These are phyloP conservation scores for Pedionomus torquatus DNA, from an alignment of 2,113 vertebrate genomes.

Conservation along the genomic window DNA sequence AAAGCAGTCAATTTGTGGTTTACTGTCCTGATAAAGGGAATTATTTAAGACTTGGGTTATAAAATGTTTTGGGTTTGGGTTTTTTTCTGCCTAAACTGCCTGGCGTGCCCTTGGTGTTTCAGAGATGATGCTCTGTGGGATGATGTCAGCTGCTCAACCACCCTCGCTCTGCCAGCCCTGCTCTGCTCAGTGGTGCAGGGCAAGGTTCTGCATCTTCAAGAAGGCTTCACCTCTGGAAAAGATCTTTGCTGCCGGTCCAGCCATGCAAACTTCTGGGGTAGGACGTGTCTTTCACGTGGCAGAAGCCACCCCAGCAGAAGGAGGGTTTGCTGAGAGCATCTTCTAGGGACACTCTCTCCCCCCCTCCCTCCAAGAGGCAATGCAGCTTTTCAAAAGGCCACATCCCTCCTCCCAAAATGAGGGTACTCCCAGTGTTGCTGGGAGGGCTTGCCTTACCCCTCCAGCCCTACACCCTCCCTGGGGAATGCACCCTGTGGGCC, in stretches of 20 bases:
- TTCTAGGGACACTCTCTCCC: background rate
- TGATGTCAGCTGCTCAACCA: rapidly evolving
- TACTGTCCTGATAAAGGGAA: background rate
- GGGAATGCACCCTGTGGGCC: rapidly evolving
- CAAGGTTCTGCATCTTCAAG: background rate
- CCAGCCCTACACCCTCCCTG: background rate
- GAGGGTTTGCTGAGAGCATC: background rate
- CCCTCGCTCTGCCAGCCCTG: background rate
- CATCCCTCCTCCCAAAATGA: background rate
- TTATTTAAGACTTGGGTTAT: background rate
- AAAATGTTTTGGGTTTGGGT: background rate
- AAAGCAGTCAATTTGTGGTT: background rate
- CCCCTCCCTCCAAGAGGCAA: background rate
- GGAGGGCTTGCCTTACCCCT: rapidly evolving
- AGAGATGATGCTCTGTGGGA: background rate
- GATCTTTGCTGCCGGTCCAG: background rate
- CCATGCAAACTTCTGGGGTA: background rate
- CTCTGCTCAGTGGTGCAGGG: background rate
- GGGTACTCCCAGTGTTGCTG: rapidly evolving
- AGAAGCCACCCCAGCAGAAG: background rate
- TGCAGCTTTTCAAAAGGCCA: background rate
- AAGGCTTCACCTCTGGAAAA: background rate
- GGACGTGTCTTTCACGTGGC: background rate
- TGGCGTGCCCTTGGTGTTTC: rapidly evolving
- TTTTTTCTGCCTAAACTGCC: background rate